Conservation (phyloP, 2,113 vertebrate species). For the Ageneiosus marmoratus region DNA sequence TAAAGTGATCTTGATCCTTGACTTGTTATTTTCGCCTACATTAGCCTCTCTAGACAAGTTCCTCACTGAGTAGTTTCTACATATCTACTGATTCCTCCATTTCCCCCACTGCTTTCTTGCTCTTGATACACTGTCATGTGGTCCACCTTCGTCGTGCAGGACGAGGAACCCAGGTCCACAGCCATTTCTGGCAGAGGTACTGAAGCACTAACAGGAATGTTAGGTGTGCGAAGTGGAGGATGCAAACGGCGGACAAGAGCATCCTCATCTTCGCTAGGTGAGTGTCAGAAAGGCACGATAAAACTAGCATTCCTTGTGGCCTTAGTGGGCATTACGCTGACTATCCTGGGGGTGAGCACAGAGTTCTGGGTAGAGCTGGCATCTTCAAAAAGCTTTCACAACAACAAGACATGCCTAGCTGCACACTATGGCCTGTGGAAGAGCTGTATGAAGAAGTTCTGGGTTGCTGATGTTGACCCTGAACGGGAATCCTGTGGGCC, state of each 20-base stretch:
- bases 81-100: neutral
- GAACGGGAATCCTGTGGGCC: constrained; percentile 82
- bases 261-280: constrained; percentile 64
- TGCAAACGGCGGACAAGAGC: constrained; percentile 59
- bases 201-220: constrained; percentile 53
- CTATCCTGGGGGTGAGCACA: constrained; percentile 83
- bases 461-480: constrained; percentile 78
- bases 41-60: neutral
- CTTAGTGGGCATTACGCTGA: constrained; percentile 77
- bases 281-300: constrained; percentile 80
- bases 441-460: constrained; percentile 80
- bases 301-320: constrained; percentile 82
- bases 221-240: constrained; percentile 62
- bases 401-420: constrained; percentile 79
- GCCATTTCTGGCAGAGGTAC: constrained; percentile 35
- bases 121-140: constrained; percentile 72
- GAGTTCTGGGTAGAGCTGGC: constrained; percentile 89
- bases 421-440: constrained; percentile 87
- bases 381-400: constrained; percentile 74
- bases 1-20: neutral
- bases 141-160: constrained; percentile 81
- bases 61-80: neutral
- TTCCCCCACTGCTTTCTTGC: neutral
- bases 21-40: neutral
- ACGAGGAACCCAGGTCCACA: constrained; percentile 67